Percentiles rank a stretch among this genome's conserved stretches.
These are phyloP conservation scores for Aurelia sp. DNA, from an alignment of 30 jellyfish, hydroid and myxozoan species.

Conservation along the genomic window DNA sequence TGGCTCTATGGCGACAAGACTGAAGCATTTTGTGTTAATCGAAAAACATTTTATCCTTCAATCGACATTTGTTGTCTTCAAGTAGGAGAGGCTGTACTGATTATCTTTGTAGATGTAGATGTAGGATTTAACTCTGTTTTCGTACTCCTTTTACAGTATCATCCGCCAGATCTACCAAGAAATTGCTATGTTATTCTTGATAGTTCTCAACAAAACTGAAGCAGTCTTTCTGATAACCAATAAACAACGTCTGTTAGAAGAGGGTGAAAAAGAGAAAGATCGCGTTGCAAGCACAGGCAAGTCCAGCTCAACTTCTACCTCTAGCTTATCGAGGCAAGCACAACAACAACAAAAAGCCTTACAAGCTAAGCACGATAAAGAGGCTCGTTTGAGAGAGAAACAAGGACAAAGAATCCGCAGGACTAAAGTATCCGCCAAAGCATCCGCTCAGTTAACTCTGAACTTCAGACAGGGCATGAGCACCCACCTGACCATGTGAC, in stretches of 20 bases:
- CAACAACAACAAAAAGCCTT: slow-evolving; percentile 52
- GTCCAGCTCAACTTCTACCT: slow-evolving; percentile 35
- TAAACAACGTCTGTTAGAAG: slow-evolving; percentile 54
- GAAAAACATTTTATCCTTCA: too few species aligned
- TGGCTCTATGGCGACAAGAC: too few species aligned
- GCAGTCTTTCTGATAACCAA: slow-evolving; percentile 21
- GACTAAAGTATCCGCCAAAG: too few species aligned
- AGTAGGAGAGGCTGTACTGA: too few species aligned
- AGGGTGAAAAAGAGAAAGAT: slow-evolving; percentile 37
- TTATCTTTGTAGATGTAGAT: too few species aligned
- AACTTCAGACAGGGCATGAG: too few species aligned
- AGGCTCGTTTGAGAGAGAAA: slow-evolving; percentile 58
- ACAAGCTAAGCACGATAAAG: slow-evolving; percentile 65
- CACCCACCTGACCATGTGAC: too few species aligned
- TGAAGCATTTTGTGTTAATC: too few species aligned
- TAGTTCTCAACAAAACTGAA: slow-evolving; percentile 23
- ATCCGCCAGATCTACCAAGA: slow-evolving; percentile 76
- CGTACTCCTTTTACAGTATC: slow-evolving; percentile 32
- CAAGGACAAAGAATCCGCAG: slow-evolving; percentile 60
- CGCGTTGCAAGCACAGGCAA: slow-evolving; percentile 34
- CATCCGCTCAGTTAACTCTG: too few species aligned
- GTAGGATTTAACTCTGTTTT: too few species aligned
- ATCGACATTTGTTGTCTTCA: too few species aligned
- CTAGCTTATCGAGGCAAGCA: slow-evolving; percentile 22
- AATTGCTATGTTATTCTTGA: slow-evolving; percentile 43